These are phyloP conservation scores for Onychomys arenicola DNA, from an alignment of 2,797 vertebrate genomes.

Conservation along the genomic window DNA sequence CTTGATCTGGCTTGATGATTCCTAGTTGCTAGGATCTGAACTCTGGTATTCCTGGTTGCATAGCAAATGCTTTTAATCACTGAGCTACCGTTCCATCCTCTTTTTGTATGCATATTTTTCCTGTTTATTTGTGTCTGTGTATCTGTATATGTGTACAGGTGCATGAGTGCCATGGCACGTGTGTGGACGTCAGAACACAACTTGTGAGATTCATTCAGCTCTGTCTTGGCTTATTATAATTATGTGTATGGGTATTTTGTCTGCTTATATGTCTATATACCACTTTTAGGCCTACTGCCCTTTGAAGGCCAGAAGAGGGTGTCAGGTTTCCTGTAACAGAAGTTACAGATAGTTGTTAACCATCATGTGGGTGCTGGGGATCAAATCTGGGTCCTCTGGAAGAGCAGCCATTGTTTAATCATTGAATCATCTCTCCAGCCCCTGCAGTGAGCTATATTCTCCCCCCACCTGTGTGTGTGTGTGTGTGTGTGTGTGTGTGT, in stretches of 20 bases:
- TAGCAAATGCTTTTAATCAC: background rate
- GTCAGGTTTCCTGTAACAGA: background rate
- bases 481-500: no score
- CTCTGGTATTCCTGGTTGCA: background rate
- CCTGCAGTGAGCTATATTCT: no score
- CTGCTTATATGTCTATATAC: background rate
- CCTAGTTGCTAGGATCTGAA: background rate
- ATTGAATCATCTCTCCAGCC: no score
- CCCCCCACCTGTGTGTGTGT: no score
- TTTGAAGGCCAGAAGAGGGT: background rate
- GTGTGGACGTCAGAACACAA: background rate
- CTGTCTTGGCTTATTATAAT: background rate
- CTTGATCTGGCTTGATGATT: background rate
- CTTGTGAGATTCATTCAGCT: background rate
- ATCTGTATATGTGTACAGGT: background rate
- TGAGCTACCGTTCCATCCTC: background rate
- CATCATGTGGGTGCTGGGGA: no score
- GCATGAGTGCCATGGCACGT: background rate
- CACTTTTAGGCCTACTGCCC: background rate
- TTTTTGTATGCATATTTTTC: background rate
- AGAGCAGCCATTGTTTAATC: no score
- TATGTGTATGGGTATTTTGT: background rate
- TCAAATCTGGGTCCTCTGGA: background rate
- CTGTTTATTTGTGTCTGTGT: background rate
- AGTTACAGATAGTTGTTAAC: background rate